Evolutionary conservation across 2,113 vertebrate genomes (phyloP).

Genomic region (Apus apus): DNA sequence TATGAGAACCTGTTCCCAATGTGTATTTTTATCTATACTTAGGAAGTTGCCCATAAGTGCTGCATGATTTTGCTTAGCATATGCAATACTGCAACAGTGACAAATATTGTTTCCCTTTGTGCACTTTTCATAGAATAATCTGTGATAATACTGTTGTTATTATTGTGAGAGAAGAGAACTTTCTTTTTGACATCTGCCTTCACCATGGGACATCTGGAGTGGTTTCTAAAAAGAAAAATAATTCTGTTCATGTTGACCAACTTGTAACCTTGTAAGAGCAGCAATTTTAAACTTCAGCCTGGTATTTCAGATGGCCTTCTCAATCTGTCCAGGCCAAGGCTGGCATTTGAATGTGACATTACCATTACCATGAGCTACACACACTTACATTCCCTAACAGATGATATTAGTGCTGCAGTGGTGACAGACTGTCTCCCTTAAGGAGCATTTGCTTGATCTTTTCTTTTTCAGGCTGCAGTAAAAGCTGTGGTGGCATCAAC

Average conservation of each 20-base stretch:
- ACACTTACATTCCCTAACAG: accelerated
- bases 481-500: slow-evolving; percentile 90
- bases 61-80: background rate
- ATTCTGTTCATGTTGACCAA: background rate
- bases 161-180: background rate
- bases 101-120: background rate
- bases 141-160: background rate
- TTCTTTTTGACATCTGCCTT: background rate
- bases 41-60: background rate
- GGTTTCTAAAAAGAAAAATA: background rate
- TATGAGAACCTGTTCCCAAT: background rate
- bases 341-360: background rate
- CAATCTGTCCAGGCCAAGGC: background rate
- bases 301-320: background rate
- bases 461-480: slow-evolving; percentile 81
- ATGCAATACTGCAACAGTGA: background rate
- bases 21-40: background rate
- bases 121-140: background rate
- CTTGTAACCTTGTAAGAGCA: background rate
- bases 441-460: background rate
- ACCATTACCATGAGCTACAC: accelerated
- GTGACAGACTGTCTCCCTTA: background rate
- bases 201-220: accelerated
- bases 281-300: background rate
- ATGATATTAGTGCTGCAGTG: accelerated